A percentile compares a stretch with the other conserved stretches of the same genome.
phyloP scores from a whole-genome alignment of 2,888 invertebrate genomes.

The Dicyrtoma fusca region DNA sequence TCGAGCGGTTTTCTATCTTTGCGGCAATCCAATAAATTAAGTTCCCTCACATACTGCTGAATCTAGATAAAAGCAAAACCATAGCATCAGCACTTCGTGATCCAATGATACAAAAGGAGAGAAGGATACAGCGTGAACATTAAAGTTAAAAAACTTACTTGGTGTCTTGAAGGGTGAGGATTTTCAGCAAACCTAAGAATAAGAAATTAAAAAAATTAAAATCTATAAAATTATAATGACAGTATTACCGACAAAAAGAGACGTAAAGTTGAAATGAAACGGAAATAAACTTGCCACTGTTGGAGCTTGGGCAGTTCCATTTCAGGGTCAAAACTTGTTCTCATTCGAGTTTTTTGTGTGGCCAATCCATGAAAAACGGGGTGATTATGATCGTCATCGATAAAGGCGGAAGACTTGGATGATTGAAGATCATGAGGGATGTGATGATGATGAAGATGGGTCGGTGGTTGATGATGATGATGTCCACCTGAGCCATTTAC shows the following conservation, averaged over 20 bases:
- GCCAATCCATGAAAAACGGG: constrained; percentile 55
- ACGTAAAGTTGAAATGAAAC: not conserved
- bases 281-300: constrained; percentile 49
- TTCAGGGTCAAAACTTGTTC: constrained; percentile 96
- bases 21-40: constrained; percentile 89
- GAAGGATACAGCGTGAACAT: too few species aligned
- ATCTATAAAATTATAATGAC: not conserved
- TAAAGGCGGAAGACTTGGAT: constrained; percentile 59
- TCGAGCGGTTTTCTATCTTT: constrained; percentile 91
- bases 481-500: constrained; percentile 51
- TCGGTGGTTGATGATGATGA: constrained; percentile 39
- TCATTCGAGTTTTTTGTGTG: constrained; percentile 89
- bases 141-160: constrained; percentile 61
- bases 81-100: too few species aligned
- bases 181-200: constrained; percentile 76
- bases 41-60: constrained; percentile 89
- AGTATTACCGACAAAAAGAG: too few species aligned
- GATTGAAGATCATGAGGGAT: constrained; percentile 59
- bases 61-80: constrained; percentile 65
- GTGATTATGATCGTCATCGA: constrained; percentile 52
- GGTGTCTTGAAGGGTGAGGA: constrained; percentile 94
- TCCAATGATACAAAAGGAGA: too few species aligned
- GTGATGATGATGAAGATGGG: constrained; percentile 46
- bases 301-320: constrained; percentile 94
- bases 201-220: not conserved